Evolutionary conservation across 2,797 vertebrate genomes (phyloP), one percentile per base, ranked within the genome.

Genomic region (Platalea minor): DNA sequence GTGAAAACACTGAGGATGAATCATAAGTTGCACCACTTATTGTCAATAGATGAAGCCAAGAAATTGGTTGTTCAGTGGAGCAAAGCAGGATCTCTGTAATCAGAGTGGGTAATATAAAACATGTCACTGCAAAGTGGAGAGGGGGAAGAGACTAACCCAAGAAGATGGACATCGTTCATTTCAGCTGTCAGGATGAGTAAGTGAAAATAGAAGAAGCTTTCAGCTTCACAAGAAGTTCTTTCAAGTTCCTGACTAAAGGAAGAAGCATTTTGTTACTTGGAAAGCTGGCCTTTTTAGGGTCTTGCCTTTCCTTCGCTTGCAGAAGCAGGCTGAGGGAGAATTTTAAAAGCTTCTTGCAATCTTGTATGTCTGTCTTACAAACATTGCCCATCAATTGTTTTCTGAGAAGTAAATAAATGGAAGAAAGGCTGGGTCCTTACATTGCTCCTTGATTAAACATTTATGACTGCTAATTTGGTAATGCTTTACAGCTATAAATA

Each of bases 391-490:
- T 56, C 19, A 60, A 14, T 41, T 70, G 11, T 61, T 89, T 91
- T 84, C 76, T 64, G 70, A 85, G 45, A 39, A 50, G 17, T n/a
- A 84, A 81, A 64, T 37, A 50, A 84, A 63, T 48, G 26, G 50
- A 76, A 81, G 54, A 74, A 91, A 90, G 43, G 1, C 16, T 86
- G 17, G 5, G 21, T 82, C 39, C 59, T 89, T 81, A 43, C 11
- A 5, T 48, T 65, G 10, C 5, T 68, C 57, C 41, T 91, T 64
- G 35, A 78, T 88, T 79, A 94, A 94, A 67, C 24, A 39, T 73
- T 88, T 94, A 73, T 70, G 67, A n/a, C 51, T 89, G 68, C 37
- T 94, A 80, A 91, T 91, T 79, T 75, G 54, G 17, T 78, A 92
- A 53, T 46, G 43, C 35, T 61, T 83, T 84, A 31, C 45, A 53